Percentiles rank a stretch among this genome's conserved stretches.
Evolutionary conservation across 1,140 invertebrate genomes (phyloP).

Genomic region (Apolygus lucorum): DNA sequence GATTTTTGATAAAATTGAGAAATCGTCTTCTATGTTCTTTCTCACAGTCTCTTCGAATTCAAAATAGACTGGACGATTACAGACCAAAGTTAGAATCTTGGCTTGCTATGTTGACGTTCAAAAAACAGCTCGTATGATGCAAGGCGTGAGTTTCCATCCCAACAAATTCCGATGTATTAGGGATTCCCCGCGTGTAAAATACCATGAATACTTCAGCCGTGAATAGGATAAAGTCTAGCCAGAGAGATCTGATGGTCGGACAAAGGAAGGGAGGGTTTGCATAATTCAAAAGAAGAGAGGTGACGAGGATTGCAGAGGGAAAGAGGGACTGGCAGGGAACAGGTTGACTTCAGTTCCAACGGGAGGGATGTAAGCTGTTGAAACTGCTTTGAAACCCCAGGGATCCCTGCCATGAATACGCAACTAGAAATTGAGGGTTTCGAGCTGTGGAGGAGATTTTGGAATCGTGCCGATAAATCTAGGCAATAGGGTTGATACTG

Average conservation of each 20-base stretch:
- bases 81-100: too few species aligned
- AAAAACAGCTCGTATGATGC: too few species aligned
- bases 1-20: too few species aligned
- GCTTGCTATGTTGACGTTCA: too few species aligned
- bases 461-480: slow-evolving; percentile 1
- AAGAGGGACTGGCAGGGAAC: background rate
- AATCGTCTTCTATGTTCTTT: too few species aligned
- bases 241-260: slow-evolving; percentile 2
- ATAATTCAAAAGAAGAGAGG: slow-evolving; percentile 15
- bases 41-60: too few species aligned
- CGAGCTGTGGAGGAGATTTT: background rate
- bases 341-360: slow-evolving; percentile 6
- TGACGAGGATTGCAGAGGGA: slow-evolving; percentile 9
- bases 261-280: slow-evolving; percentile 7
- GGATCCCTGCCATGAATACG: slow-evolving; percentile 6
- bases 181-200: background rate
- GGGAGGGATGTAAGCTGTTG: slow-evolving; percentile 10
- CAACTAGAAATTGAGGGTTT: slow-evolving; percentile 8
- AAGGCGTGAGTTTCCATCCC: background rate
- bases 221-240: background rate
- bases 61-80: too few species aligned
- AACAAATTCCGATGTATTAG: background rate
- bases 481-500: background rate
- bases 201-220: background rate
- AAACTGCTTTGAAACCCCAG: slow-evolving; percentile 14